Evolutionary conservation across 2,888 invertebrate genomes (phyloP).

Genomic region (Nomada lathburiana): DNA sequence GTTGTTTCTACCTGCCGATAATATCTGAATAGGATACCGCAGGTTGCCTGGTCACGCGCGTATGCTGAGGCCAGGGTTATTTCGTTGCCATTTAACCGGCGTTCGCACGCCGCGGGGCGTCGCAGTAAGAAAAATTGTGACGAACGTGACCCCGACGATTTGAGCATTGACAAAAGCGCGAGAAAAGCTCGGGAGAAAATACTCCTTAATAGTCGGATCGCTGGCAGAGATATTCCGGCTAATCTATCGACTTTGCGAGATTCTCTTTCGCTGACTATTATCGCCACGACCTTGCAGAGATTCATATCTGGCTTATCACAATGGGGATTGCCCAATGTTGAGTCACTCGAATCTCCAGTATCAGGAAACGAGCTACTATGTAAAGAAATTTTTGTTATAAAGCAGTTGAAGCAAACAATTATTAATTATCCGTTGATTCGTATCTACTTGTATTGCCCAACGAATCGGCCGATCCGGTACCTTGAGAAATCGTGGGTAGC

Average conservation of each 20-base stretch:
- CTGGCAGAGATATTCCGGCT: background rate
- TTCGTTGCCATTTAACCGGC: background rate
- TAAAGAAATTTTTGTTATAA: too few species aligned
- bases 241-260: too few species aligned
- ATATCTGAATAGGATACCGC: slow-evolving; percentile 6
- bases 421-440: too few species aligned
- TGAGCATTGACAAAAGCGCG: background rate
- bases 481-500: slow-evolving; percentile 19
- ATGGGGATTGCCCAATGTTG: background rate
- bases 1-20: slow-evolving; percentile 25
- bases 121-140: background rate
- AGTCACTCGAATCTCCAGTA: background rate
- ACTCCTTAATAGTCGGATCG: background rate
- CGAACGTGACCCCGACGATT: background rate
- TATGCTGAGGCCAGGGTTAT: background rate
- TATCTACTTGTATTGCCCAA: background rate
- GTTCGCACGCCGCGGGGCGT: slow-evolving; percentile 1
- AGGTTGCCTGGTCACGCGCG: slow-evolving; percentile 26
- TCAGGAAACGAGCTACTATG: too few species aligned
- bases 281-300: too few species aligned
- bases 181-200: background rate
- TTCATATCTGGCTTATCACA: background rate
- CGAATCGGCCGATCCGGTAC: slow-evolving; percentile 19
- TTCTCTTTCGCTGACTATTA: too few species aligned
- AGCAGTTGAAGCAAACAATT: too few species aligned